A percentile compares a stretch with the other conserved stretches of the same genome.
phyloP scores from a whole-genome alignment of 2,113 vertebrate species.

The Pollimyrus isidori region DNA sequence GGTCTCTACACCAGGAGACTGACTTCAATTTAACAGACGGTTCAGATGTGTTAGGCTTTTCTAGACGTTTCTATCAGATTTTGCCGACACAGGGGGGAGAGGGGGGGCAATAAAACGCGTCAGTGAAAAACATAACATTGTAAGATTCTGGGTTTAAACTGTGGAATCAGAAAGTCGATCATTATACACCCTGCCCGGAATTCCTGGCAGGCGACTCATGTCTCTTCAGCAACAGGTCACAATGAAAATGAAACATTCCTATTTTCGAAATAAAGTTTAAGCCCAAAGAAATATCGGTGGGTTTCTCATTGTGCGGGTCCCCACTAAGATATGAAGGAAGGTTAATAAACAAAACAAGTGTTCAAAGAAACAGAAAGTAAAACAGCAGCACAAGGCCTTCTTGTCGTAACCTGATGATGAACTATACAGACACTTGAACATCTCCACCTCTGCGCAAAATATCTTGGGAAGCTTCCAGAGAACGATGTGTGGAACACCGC shows the following conservation, averaged over 20 bases:
- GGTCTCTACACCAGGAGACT: not conserved
- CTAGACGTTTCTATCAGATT: slow-evolving; percentile 13
- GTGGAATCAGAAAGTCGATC: not conserved
- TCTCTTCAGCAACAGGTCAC: not conserved
- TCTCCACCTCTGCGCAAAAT: not conserved
- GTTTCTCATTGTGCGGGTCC: not conserved
- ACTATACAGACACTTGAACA: not conserved
- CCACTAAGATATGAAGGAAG: not conserved
- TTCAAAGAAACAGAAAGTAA: not conserved
- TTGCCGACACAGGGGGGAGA: not conserved
- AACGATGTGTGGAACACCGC: not conserved
- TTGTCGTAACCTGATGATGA: not conserved
- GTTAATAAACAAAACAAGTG: not conserved
- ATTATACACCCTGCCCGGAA: not conserved
- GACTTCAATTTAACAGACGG: slow-evolving; percentile 22
- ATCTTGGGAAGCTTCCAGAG: not conserved
- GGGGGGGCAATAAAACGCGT: not conserved
- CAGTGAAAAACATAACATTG: not conserved
- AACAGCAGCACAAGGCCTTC: not conserved
- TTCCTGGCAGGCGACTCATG: not conserved
- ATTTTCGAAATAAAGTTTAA: not conserved
- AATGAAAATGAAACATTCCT: not conserved
- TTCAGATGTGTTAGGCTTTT: slow-evolving; percentile 25
- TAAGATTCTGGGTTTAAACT: not conserved
- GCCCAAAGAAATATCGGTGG: not conserved